phyloP scores from a whole-genome alignment of 2,113 vertebrate species.

The Nettapus auritus region DNA sequence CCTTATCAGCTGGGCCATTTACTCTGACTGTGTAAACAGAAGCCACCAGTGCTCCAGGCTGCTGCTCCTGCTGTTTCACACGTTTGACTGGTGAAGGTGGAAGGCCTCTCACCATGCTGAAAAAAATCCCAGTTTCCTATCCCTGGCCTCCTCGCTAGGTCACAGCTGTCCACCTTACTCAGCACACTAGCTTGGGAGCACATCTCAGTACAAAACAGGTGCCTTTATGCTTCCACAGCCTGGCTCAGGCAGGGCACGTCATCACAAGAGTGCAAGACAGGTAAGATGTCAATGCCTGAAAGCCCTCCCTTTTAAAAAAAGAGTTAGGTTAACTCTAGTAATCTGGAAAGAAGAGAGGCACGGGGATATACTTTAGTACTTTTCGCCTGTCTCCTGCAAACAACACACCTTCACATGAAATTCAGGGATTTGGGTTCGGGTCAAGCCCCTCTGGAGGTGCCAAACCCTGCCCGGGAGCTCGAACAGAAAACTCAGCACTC shows the following conservation, averaged over 20 bases:
- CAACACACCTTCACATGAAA: not conserved
- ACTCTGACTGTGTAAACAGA: not conserved
- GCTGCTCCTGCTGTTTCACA: not conserved
- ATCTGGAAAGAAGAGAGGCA: not conserved
- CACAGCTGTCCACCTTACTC: not conserved
- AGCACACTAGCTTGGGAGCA: no score
- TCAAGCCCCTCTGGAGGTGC: not conserved
- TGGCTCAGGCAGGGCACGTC: not conserved
- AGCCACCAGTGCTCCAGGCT: not conserved
- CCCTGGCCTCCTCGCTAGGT: not conserved
- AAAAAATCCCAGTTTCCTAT: not conserved
- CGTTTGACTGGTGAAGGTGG: not conserved
- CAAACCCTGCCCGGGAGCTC: constrained; percentile 21
- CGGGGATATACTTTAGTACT: not conserved
- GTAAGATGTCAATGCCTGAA: not conserved
- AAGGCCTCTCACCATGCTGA: not conserved
- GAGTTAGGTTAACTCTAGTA: not conserved
- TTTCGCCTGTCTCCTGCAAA: not conserved
- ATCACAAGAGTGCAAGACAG: not conserved
- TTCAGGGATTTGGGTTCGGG: not conserved
- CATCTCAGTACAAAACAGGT: not conserved
- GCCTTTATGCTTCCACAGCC: not conserved
- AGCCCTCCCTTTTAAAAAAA: not conserved
- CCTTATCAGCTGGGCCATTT: not conserved
- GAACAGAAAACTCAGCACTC: constrained; percentile 23